Conservation (phyloP, 1,140 invertebrate species). For the Mesaphorura yosii region DNA sequence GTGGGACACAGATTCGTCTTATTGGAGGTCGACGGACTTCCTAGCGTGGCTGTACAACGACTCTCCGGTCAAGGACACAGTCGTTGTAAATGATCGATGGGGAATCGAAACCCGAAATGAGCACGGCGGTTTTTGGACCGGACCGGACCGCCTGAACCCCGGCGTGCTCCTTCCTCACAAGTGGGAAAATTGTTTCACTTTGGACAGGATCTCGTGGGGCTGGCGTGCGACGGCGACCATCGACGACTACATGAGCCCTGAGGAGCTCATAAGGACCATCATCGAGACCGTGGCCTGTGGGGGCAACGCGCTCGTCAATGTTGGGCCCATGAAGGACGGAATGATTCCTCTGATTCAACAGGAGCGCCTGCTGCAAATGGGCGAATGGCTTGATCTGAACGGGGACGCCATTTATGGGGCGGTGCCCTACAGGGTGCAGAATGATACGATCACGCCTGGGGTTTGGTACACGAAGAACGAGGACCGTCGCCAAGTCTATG, state of each 20-base stretch:
- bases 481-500: not conserved
- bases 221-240: conserved; percentile 61
- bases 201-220: conserved; percentile 84
- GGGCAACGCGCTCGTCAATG: conserved; percentile 45
- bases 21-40: conserved; percentile 35
- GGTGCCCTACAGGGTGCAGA: conserved; percentile 39
- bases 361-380: conserved; percentile 43
- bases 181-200: conserved; percentile 85
- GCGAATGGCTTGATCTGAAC: conserved; percentile 45
- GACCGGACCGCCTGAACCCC: conserved; percentile 42
- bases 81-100: conserved; percentile 49
- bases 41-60: conserved; percentile 10
- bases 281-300: conserved; percentile 72
- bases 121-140: conserved; percentile 45
- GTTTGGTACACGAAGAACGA: conserved; percentile 32
- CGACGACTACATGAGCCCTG: conserved; percentile 55
- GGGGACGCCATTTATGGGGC: conserved; percentile 46
- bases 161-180: conserved; percentile 51
- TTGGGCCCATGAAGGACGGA: conserved; percentile 46
- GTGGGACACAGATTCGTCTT: conserved; percentile 41
- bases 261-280: conserved; percentile 59
- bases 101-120: conserved; percentile 39
- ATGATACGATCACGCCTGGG: conserved; percentile 39
- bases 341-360: conserved; percentile 47
- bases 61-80: conserved; percentile 41